Evolutionary conservation across 2,888 invertebrate species (phyloP).

Genomic region (Aelia acuminata): DNA sequence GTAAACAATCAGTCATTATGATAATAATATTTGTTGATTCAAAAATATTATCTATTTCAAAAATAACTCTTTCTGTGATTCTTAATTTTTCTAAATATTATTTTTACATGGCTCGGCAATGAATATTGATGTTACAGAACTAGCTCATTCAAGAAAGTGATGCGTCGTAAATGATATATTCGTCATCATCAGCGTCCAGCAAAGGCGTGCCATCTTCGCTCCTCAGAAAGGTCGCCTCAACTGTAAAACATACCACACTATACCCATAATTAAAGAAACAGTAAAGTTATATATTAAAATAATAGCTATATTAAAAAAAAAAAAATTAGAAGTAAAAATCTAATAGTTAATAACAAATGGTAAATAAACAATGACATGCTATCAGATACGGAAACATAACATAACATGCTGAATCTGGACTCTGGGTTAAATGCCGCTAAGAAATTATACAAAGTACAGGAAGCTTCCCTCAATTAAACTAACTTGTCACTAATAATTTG

Average conservation of each 20-base stretch:
- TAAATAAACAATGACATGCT: slow-evolving; percentile 43
- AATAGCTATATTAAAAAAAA: slow-evolving; percentile 49
- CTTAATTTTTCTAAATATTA: background rate
- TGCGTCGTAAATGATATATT: slow-evolving; percentile 61
- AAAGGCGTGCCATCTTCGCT: slow-evolving; percentile 62
- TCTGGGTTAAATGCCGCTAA: background rate
- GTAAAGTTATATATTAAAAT: slow-evolving; percentile 49
- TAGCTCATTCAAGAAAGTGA: slow-evolving; percentile 55
- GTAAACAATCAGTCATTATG: slow-evolving; percentile 28
- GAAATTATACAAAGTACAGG: background rate
- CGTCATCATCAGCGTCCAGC: slow-evolving; percentile 61
- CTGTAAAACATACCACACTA: slow-evolving; percentile 61
- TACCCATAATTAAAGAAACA: slow-evolving; percentile 53
- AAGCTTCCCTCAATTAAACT: background rate
- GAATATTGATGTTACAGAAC: background rate
- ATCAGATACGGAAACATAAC: background rate
- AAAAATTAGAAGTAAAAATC: slow-evolving; percentile 46
- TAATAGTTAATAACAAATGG: slow-evolving; percentile 38
- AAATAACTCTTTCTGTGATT: slow-evolving; percentile 3
- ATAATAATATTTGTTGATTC: background rate
- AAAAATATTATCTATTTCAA: slow-evolving; percentile 31
- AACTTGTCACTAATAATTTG: background rate
- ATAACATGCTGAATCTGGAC: slow-evolving; percentile 18
- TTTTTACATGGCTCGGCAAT: slow-evolving; percentile 42
- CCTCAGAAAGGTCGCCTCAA: slow-evolving; percentile 58